These are phyloP conservation scores for Coreoperca whiteheadi DNA, from an alignment of 2,113 vertebrate genomes.

Conservation along the genomic window DNA sequence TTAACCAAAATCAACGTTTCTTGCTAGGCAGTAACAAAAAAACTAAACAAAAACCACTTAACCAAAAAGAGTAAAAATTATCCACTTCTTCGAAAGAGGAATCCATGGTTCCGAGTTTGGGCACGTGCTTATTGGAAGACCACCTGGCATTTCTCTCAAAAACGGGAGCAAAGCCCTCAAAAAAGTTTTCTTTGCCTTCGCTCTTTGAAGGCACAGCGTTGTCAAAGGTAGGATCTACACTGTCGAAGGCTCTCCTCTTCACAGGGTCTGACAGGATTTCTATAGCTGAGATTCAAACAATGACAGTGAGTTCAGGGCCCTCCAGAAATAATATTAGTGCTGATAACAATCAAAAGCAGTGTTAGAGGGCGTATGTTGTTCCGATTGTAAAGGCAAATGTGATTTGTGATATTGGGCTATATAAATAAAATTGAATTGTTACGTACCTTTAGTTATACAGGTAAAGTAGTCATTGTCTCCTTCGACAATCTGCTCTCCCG, in stretches of 20 bases:
- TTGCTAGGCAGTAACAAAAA: background rate
- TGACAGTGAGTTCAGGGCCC: background rate
- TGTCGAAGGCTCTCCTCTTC: constrained; percentile 98
- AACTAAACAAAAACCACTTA: constrained; percentile 55
- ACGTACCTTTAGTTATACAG: constrained; percentile 97
- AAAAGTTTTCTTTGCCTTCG: constrained; percentile 97
- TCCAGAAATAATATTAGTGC: rapidly evolving
- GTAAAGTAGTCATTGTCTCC: constrained; percentile 99
- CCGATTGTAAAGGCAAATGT: too few relatives aligned
- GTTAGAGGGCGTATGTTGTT: too few relatives aligned
- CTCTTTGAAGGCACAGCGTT: constrained; percentile 93
- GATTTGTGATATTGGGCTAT: too few relatives aligned
- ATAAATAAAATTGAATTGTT: too few relatives aligned
- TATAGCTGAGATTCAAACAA: constrained; percentile 85
- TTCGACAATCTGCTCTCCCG: constrained; percentile 96
- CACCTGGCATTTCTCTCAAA: constrained; percentile 97
- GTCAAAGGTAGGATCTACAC: constrained; percentile 97
- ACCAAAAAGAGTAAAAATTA: constrained; percentile 99
- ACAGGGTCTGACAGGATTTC: constrained; percentile 95
- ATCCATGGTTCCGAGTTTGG: constrained; percentile 89
- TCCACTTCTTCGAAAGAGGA: constrained; percentile 98
- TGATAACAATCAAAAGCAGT: rapidly evolving
- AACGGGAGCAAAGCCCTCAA: constrained; percentile 90
- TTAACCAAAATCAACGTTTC: background rate
- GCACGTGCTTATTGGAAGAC: constrained; percentile 94